Base-by-base conservation (phyloP, 2,113 vertebrate genomes). In the Indicator indicator region DNA sequence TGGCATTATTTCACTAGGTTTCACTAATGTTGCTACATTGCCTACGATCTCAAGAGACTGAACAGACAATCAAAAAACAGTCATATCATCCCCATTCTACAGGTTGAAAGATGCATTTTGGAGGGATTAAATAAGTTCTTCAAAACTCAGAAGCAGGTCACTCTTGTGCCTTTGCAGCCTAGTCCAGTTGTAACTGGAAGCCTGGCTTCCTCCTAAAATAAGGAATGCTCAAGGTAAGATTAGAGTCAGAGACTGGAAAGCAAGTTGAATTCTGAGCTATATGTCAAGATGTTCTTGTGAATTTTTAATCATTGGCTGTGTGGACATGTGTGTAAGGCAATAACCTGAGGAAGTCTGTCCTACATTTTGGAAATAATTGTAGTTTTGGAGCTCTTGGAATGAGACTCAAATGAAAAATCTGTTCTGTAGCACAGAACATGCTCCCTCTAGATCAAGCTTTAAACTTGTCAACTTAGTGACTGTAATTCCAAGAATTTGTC, bases 271-370 rank as follows among this genome's bases (percentile, higher is more conserved):
- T 33, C 69, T 83, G 68, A 95, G 75, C 83, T 3, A 0, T 67
- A 38, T 32, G 70, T 76, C 93, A 95, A 95, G 86, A 93, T 97
- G 94, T 83, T 96, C 91, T 96, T 42, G 65, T 97, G 89, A 96
- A 96, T 96, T 94, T 95, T 96, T 97, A 90, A 97, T 95, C 0
- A 0, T 71, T 96, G 95, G 92, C 94, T 84, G n/a, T 28, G 68
- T 58, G 86, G 80, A 87, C 63, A 7, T 40, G 63, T 59, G 84
- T 68, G 83, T 83, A 85, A 92, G 74, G 91, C 90, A 95, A 88
- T 93, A 93, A 96, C 91, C 90, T 88, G 84, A 94, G 91, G 94
- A 95, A 70, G 68, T 77, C 82, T 96, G 87, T 54, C 96, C 96
- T 95, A 96, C 78, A 90, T 97, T 96, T 77, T 71, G 63, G 89